Evolutionary conservation across 30 jellyfish, hydroid and myxozoan species (phyloP).

Genomic region (Chrysaora quinquecirrha): DNA sequence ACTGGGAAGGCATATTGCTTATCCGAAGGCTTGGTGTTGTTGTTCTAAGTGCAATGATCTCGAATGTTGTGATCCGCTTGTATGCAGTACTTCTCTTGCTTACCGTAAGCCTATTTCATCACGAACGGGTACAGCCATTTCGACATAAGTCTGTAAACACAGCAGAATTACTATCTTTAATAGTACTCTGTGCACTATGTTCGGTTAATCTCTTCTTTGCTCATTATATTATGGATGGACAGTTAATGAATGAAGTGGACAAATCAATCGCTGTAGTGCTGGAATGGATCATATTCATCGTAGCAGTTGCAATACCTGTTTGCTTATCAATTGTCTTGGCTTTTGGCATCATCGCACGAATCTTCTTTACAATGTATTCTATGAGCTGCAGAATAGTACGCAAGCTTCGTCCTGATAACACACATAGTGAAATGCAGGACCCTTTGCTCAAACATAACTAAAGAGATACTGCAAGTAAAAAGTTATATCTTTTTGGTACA

Average conservation of each 20-base stretch:
- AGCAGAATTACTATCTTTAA: slow-evolving; percentile 21
- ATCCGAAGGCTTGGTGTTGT: slow-evolving; percentile 18
- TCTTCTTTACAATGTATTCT: background rate
- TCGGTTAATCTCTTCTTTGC: slow-evolving; percentile 35
- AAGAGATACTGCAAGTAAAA: too few relatives aligned
- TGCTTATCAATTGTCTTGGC: too few relatives aligned
- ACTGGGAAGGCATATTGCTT: slow-evolving; percentile 50
- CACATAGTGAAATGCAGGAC: too few relatives aligned
- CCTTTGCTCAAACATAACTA: too few relatives aligned
- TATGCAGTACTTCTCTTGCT: too few relatives aligned
- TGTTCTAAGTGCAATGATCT: background rate
- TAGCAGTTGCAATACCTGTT: slow-evolving; percentile 9
- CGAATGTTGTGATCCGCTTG: too few relatives aligned
- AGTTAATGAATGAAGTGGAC: background rate
- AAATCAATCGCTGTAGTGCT: background rate
- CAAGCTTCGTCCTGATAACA: too few relatives aligned
- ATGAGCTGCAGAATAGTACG: too few relatives aligned
- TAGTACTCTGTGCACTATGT: background rate
- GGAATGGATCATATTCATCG: background rate
- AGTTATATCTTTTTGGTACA: too few relatives aligned
- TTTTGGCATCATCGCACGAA: too few relatives aligned
- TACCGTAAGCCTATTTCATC: too few relatives aligned
- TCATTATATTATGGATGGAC: slow-evolving; percentile 8
- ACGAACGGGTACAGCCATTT: too few relatives aligned
- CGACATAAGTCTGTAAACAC: slow-evolving; percentile 11